Evolutionary conservation across 2,797 vertebrate species (phyloP).

Genomic region (Etheostoma nigrum): DNA sequence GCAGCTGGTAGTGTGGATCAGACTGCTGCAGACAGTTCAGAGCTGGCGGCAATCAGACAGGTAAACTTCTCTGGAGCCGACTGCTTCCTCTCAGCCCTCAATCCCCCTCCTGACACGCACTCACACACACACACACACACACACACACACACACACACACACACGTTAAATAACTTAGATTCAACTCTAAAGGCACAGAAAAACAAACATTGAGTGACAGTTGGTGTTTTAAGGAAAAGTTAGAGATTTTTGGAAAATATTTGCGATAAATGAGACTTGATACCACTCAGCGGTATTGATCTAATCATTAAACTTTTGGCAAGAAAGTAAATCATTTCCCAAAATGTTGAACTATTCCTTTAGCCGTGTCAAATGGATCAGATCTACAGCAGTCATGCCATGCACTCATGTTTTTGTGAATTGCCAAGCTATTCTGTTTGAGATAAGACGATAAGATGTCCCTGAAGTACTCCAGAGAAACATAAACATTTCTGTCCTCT

Average conservation of each 20-base stretch:
- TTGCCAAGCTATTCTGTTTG: slow-evolving; percentile 14
- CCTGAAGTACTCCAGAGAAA: slow-evolving; percentile 36
- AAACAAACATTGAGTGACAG: background rate
- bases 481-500: slow-evolving; percentile 30
- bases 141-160: background rate
- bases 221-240: background rate
- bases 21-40: slow-evolving; percentile 46
- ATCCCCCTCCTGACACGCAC: background rate
- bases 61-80: slow-evolving; percentile 48
- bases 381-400: slow-evolving; percentile 5
- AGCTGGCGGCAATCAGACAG: slow-evolving; percentile 38
- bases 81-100: slow-evolving; percentile 48
- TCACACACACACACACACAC: background rate
- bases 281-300: too few species aligned
- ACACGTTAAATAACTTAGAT: background rate
- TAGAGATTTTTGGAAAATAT: background rate
- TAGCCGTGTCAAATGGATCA: slow-evolving; percentile 10
- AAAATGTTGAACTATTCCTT: background rate
- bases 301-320: too few species aligned
- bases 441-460: slow-evolving; percentile 49
- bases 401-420: slow-evolving; percentile 4
- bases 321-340: background rate
- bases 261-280: background rate
- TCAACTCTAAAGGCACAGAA: slow-evolving; percentile 2
- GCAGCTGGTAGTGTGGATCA: slow-evolving; percentile 37